phyloP scores from a whole-genome alignment of 2,113 vertebrate genomes.

The Corydoras sp. region DNA sequence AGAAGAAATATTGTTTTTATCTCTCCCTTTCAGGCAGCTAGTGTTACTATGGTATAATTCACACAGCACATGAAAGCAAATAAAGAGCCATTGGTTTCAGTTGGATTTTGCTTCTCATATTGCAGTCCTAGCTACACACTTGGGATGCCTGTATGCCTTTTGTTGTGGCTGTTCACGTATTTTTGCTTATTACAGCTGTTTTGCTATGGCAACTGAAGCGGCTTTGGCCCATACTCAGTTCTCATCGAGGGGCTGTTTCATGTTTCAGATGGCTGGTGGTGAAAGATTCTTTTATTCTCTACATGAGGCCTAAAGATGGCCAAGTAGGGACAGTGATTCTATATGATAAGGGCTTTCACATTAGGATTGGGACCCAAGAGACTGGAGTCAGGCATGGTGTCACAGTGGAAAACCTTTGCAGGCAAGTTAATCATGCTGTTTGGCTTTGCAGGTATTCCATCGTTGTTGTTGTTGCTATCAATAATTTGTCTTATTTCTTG shows the following conservation, averaged over 20 bases:
- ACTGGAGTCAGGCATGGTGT: slow-evolving; percentile 49
- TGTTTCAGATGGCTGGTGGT: slow-evolving; percentile 53
- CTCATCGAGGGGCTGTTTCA: slow-evolving; percentile 39
- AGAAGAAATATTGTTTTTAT: slow-evolving; percentile 34
- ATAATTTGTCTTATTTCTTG: slow-evolving; percentile 11
- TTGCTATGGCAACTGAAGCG: slow-evolving; percentile 28
- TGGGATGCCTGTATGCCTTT: slow-evolving; percentile 27
- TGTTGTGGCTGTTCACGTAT: slow-evolving; percentile 39
- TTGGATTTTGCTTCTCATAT: slow-evolving; percentile 33
- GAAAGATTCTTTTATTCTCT: slow-evolving; percentile 63
- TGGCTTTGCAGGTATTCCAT: slow-evolving; percentile 41
- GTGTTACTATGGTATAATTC: slow-evolving; percentile 44
- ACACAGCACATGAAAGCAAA: slow-evolving; percentile 45
- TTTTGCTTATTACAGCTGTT: slow-evolving; percentile 43
- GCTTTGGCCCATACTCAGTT: slow-evolving; percentile 31
- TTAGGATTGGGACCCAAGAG: slow-evolving; percentile 58
- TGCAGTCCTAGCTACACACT: slow-evolving; percentile 27
- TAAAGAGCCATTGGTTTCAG: slow-evolving; percentile 27
- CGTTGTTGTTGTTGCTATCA: slow-evolving; percentile 44
- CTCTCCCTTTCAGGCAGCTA: slow-evolving; percentile 39
- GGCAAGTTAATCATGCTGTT: slow-evolving; percentile 31
- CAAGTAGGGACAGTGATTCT: slow-evolving; percentile 55
- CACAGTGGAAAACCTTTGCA: slow-evolving; percentile 53
- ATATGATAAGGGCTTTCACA: slow-evolving; percentile 60
- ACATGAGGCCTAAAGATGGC: slow-evolving; percentile 56